Conservation (phyloP, 1,140 invertebrate genomes). For the Drosophila pachea region DNA sequence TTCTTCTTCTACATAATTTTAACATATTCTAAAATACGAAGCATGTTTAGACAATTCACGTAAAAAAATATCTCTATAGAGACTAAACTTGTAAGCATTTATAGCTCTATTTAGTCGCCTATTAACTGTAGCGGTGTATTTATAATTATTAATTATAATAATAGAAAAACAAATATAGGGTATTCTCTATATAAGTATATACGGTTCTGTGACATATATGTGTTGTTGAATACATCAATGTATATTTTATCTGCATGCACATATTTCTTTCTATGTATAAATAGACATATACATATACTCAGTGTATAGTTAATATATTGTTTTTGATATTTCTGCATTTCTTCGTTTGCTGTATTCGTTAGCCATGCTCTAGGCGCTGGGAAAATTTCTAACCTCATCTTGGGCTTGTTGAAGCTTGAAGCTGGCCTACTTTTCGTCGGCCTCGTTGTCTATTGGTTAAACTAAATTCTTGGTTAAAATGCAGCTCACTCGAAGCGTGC, state of each 20-base stretch:
- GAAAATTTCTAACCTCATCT: conserved; percentile 35
- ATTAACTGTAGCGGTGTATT: neutral
- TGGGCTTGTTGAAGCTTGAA: conserved; percentile 45
- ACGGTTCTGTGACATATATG: conserved; percentile 18
- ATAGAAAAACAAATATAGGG: neutral
- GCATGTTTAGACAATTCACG: too few relatives aligned
- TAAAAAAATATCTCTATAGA: too few relatives aligned
- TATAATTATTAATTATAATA: neutral
- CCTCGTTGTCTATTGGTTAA: conserved; percentile 13
- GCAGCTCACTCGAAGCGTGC: conserved; percentile 44
- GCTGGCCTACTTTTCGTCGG: conserved; percentile 31
- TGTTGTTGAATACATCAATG: neutral
- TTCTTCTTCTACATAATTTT: too few relatives aligned
- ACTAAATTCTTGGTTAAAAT: conserved; percentile 37
- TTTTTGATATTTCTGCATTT: conserved; percentile 16
- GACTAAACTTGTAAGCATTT: too few relatives aligned
- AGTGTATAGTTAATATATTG: conserved; percentile 44
- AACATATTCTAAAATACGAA: too few relatives aligned
- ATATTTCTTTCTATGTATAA: conserved; percentile 34
- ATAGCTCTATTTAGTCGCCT: too few relatives aligned
- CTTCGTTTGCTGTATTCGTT: conserved; percentile 43
- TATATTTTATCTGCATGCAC: neutral
- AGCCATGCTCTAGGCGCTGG: conserved; percentile 52
- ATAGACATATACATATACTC: conserved; percentile 58
- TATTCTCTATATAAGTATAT: neutral